A percentile compares a stretch with the other conserved stretches of the same genome.
Conservation (phyloP, 2,113 vertebrate species). For the Probosciger aterrimus region DNA sequence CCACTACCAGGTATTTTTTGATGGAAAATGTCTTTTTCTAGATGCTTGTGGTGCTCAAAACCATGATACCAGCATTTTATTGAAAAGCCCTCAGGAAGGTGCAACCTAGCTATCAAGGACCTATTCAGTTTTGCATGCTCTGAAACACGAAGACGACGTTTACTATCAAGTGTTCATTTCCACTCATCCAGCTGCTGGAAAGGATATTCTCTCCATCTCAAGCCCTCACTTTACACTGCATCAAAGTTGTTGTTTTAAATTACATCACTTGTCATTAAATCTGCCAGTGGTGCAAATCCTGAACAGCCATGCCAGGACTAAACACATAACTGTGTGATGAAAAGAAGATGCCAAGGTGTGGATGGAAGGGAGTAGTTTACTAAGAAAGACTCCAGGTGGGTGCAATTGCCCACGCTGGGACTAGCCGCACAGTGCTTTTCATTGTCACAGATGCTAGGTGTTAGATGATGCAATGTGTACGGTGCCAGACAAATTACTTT, state of each 20-base stretch:
- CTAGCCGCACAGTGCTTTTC: conserved; percentile 28
- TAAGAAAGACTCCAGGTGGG: conserved; percentile 55
- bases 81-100: neutral
- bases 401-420: conserved; percentile 41
- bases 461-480: conserved; percentile 56
- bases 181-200: neutral
- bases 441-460: conserved; percentile 63
- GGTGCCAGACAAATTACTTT: conserved; percentile 53
- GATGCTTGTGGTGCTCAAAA: neutral
- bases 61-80: rapidly evolving
- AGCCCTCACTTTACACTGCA: neutral
- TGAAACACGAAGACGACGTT: neutral
- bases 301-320: neutral
- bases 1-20: neutral
- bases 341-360: conserved; percentile 56
- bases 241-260: conserved; percentile 51
- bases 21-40: neutral
- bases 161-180: neutral
- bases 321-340: conserved; percentile 11
- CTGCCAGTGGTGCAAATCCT: neutral
- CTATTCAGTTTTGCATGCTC: neutral
- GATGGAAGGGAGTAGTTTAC: conserved; percentile 30
- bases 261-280: conserved; percentile 55
- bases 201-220: neutral
- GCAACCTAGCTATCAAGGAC: neutral